Base-by-base conservation (phyloP, 2,888 invertebrate genomes). In the Coelinius sp. region DNA sequence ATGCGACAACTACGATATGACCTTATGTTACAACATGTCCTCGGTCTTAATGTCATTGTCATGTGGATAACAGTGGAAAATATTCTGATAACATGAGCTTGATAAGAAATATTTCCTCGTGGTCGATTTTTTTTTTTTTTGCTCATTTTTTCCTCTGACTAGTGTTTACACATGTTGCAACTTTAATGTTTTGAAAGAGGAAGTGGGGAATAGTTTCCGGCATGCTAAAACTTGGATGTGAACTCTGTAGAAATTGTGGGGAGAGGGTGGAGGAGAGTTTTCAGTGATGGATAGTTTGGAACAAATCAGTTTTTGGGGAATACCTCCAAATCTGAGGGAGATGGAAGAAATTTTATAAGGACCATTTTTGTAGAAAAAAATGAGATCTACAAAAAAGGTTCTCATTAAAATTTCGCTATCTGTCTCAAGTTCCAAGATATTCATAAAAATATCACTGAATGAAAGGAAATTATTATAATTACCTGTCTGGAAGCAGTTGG, bases 401-500 rank as follows among this genome's bases (percentile, higher is more conserved):
- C n/a, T n/a, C n/a, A n/a, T n/a, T n/a, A n/a, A n/a, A n/a, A n/a
- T n/a, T n/a, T n/a, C n/a, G n/a, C n/a, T n/a, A n/a, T n/a, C n/a
- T n/a, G n/a, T n/a, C n/a, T n/a, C n/a, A n/a, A n/a, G n/a, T n/a
- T n/a, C n/a, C n/a, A n/a, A n/a, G n/a, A n/a, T n/a, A n/a, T n/a
- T n/a, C n/a, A n/a, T n/a, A n/a, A n/a, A n/a, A n/a, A n/a, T n/a
- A n/a, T n/a, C n/a, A n/a, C n/a, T n/a, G n/a, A n/a, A n/a, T n/a
- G n/a, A n/a, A n/a, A n/a, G n/a, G n/a, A n/a, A 44, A n/a, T 14
- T 12, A n/a, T 44, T 44, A 6, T 44, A 20, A 52, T 12, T 68
- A 87, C 86, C 85, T 88, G 87, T 79, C 88, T 83, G 41, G 87
- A 85, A 59, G 84, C 86, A 52, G 84, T 85, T 14, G 88, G 85